A percentile compares a stretch with the other conserved stretches of the same genome.
These are phyloP conservation scores for Helicorthomorpha holstii DNA, from an alignment of 1,140 invertebrate species.

Conservation along the genomic window DNA sequence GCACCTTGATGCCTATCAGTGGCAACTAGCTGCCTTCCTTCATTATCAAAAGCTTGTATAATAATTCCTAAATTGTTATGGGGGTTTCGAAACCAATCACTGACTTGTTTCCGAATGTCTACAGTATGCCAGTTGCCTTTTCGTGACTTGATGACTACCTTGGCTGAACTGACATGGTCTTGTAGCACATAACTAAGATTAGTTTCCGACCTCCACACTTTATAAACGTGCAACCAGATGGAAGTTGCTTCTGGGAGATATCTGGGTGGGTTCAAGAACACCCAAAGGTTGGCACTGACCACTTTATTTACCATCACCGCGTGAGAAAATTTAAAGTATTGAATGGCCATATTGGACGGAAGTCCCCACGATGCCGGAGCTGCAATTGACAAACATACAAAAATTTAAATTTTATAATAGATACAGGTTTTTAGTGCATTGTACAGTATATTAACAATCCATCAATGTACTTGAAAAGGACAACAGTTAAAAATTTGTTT, in stretches of 20 bases:
- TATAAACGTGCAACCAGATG: slow-evolving; percentile 12
- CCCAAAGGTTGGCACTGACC: slow-evolving; percentile 31
- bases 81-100: slow-evolving; percentile 52
- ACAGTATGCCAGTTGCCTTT: slow-evolving; percentile 49
- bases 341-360: slow-evolving; percentile 19
- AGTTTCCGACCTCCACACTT: slow-evolving; percentile 4
- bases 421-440: no score
- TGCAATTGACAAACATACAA: background rate
- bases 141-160: slow-evolving; percentile 10
- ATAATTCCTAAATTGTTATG: slow-evolving; percentile 53
- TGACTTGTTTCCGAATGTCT: slow-evolving; percentile 53
- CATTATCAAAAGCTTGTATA: slow-evolving; percentile 38
- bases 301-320: slow-evolving; percentile 34
- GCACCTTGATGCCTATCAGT: slow-evolving; percentile 19
- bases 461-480: no score
- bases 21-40: slow-evolving; percentile 22
- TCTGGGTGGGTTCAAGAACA: slow-evolving; percentile 26
- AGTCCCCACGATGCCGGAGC: slow-evolving; percentile 4
- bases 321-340: slow-evolving; percentile 39
- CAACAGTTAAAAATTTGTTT: no score
- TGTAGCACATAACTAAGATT: slow-evolving; percentile 9
- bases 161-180: slow-evolving; percentile 6
- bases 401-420: slow-evolving; percentile 3
- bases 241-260: background rate
- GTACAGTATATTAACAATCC: no score